Evolutionary conservation across 2,113 vertebrate genomes (phyloP).

Genomic region (Narcine bancroftii): DNA sequence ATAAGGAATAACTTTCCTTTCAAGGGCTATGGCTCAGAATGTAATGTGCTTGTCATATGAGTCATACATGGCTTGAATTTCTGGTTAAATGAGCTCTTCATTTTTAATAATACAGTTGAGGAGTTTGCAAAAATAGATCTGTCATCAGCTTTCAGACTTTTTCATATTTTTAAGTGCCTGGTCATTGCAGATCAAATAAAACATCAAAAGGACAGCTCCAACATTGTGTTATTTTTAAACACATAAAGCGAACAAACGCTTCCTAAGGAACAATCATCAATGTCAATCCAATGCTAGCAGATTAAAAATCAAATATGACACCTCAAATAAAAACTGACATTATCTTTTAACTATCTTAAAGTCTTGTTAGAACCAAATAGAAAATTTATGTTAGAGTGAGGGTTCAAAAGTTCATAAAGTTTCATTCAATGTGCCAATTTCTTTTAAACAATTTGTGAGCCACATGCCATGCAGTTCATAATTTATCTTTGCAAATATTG

Average conservation of each 20-base stretch:
- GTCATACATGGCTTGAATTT: neutral
- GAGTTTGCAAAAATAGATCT: conserved; percentile 14
- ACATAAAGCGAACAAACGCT: neutral
- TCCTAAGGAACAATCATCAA: conserved; percentile 2
- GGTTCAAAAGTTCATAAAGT: neutral
- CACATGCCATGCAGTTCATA: neutral
- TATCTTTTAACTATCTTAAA: neutral
- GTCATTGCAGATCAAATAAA: conserved; percentile 8
- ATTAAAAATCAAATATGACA: conserved; percentile 1
- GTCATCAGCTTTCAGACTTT: neutral
- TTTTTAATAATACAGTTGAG: neutral
- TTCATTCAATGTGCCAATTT: neutral
- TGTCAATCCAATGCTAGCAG: neutral
- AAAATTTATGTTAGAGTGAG: neutral
- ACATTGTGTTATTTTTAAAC: conserved; percentile 23
- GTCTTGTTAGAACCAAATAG: neutral
- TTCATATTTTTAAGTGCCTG: neutral
- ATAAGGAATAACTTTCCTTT: conserved; percentile 1
- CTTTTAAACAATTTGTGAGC: neutral
- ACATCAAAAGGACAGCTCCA: neutral
- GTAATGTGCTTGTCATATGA: neutral
- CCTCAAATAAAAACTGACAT: neutral
- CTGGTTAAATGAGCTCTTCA: neutral
- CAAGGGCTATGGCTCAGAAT: neutral
- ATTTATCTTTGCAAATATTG: neutral